These are phyloP conservation scores for Saccostrea glomerata DNA, from an alignment of 1,140 invertebrate genomes.

Conservation along the genomic window DNA sequence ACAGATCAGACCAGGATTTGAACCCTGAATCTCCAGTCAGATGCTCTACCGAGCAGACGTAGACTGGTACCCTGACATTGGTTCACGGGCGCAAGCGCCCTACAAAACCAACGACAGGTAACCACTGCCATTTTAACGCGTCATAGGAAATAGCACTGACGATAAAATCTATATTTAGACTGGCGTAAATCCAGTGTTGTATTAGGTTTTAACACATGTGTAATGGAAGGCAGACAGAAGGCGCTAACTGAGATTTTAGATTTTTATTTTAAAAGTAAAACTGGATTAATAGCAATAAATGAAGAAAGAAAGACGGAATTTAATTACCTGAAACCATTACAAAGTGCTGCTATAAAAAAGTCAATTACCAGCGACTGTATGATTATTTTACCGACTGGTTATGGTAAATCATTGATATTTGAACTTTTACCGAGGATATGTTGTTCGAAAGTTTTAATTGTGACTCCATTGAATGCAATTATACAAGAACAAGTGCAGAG, in stretches of 20 bases:
- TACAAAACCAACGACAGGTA: not conserved
- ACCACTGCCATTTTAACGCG: not conserved
- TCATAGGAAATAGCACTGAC: conserved; percentile 6
- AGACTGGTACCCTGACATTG: not conserved
- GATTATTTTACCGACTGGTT: conserved; percentile 28
- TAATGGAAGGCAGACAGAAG: not conserved
- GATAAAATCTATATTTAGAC: conserved; percentile 1
- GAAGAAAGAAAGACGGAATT: not conserved
- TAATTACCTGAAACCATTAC: not conserved
- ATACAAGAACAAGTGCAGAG: not conserved
- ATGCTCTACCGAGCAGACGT: no score
- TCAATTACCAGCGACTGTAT: not conserved
- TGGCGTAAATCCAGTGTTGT: no score
- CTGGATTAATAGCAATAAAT: not conserved
- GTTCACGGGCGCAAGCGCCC: not conserved
- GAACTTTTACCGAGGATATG: not conserved
- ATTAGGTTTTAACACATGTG: not conserved
- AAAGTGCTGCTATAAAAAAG: not conserved
- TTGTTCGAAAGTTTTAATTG: not conserved
- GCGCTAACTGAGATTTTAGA: not conserved
- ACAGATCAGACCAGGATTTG: no score
- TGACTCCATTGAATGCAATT: conserved; percentile 16
- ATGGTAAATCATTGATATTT: conserved; percentile 37
- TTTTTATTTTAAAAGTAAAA: conserved; percentile 22
- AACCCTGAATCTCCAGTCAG: no score